Evolutionary conservation across 2,888 invertebrate genomes (phyloP), one percentile per base, ranked within the genome.

Genomic region (Auanema freiburgensis): DNA sequence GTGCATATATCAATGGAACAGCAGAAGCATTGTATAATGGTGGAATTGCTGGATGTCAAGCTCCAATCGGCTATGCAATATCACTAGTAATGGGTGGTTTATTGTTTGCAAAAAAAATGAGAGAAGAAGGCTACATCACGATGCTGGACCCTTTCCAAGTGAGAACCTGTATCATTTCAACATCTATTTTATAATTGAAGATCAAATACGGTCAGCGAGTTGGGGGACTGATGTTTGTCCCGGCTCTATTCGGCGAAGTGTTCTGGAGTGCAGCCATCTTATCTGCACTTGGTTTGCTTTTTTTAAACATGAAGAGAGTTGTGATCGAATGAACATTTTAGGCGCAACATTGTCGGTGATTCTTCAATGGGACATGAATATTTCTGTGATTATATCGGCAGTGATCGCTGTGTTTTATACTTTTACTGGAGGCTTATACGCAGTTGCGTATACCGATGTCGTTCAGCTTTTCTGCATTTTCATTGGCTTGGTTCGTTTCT

Each of bases 181-280:
- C 55, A 46, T 50, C 25, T 18, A 21, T 46, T 41, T 66, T 11
- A 21, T 18, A 25, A 4, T 52, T 65, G 80, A 95, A 97, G 87
- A 92, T 93, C 85, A 90, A 91, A 63, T 96, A 96, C 85, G 97
- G 97, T 23, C 92, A 93, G 85, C 89, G 96, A 72, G 96, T 97
- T 93, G 97, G 97, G 24, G 96, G 96, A 1, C 87, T 97, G 70
- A 88, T 97, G 74, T 97, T 95, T 86, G 87, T 97, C 78, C 97
- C 97, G 2, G 96, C 97, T 0, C 89, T 98, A 1, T 92, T 94
- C 81, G 97, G 97, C 8, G 97, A 97, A 87, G 93, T 95, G 5
- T 97, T 98, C 87, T 97, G 97, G 97, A 95, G 96, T 0, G 97
- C 96, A 0, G 96, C 96, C 59, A 96, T 97, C 78, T 87, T 97